Percentiles rank a stretch among this genome's conserved stretches.
These are phyloP conservation scores for Calephelis virginiensis DNA, from an alignment of 1,140 invertebrate genomes.

Conservation along the genomic window DNA sequence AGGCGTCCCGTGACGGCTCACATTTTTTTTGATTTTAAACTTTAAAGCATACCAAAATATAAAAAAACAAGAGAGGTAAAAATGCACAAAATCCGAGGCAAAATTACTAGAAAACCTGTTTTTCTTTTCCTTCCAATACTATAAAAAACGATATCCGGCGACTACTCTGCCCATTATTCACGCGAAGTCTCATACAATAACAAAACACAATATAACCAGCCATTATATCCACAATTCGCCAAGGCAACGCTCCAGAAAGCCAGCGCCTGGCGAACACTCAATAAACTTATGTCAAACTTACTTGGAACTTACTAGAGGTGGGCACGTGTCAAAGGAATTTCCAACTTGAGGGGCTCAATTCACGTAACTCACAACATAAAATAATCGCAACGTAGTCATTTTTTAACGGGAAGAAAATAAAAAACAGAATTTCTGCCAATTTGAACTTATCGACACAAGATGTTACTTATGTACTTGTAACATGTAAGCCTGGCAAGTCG, in stretches of 20 bases:
- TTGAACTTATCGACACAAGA: not conserved
- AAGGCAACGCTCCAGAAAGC: conserved; percentile 3
- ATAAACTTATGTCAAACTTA: conserved; percentile 36
- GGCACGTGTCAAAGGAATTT: conserved; percentile 40
- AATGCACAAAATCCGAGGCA: no score
- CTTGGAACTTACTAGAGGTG: conserved; percentile 23
- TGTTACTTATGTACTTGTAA: no score
- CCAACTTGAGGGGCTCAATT: conserved; percentile 20
- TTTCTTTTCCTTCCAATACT: no score
- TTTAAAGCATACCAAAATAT: no score
- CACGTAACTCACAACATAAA: not conserved
- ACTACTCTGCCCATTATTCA: no score
- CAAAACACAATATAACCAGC: not conserved
- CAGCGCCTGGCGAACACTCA: conserved; percentile 31
- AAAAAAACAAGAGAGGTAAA: no score
- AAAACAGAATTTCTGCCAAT: not conserved
- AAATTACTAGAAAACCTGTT: no score
- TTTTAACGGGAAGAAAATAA: not conserved
- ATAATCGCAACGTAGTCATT: not conserved
- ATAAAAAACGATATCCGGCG: no score
- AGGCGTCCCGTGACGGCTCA: no score
- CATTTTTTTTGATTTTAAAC: no score
- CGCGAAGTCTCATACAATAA: not conserved
- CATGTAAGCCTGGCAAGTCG: no score
- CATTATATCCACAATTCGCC: not conserved